Evolutionary conservation across 1,140 invertebrate species (phyloP), one percentile per base, ranked within the genome.

Genomic region (Helicorthomorpha holstii): DNA sequence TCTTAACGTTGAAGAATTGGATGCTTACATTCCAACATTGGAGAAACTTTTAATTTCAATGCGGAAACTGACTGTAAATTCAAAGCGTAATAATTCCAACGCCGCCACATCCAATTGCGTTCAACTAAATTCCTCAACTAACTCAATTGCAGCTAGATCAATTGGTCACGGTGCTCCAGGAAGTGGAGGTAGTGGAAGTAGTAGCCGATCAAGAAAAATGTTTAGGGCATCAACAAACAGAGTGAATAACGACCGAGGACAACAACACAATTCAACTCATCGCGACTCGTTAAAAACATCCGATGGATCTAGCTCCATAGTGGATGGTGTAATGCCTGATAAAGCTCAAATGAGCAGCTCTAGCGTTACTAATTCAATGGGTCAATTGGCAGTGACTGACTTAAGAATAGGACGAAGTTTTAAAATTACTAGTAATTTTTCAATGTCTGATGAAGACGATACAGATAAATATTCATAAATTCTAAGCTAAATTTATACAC

Each of bases 391-490:
- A 46, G 41, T 52, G 27, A 34, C 55, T 21, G 57, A 58, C 50
- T 26, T 58, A 29, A 57, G 54, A 45, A 60, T 60, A 23, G 57
- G 55, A n/a, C 51, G 57, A 21, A 60, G 58, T 51, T 60, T 60
- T 43, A 60, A 56, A 27, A 60, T 60, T n/a, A 60, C 57, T 46
- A 59, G 57, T 27, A 60, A 60, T 47, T 60, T 52, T 52, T 52
- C 51, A 7, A 52, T 59, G 48, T 59, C 58, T 21, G 58, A 60
- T 49, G 58, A 59, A 49, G 58, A 59, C 42, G 58, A 59, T 7
- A 34, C 16, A 16, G 29, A 34, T 16, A 34, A 16, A 34, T 34
- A 7, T 34, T 34, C 29, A 16, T 34, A 34, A 34, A n/a, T n/a
- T n/a, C n/a, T n/a, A n/a, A n/a, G n/a, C n/a, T n/a, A n/a, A n/a